Base-by-base conservation (phyloP, 2,888 invertebrate species). In the Pheosia gnoma region DNA sequence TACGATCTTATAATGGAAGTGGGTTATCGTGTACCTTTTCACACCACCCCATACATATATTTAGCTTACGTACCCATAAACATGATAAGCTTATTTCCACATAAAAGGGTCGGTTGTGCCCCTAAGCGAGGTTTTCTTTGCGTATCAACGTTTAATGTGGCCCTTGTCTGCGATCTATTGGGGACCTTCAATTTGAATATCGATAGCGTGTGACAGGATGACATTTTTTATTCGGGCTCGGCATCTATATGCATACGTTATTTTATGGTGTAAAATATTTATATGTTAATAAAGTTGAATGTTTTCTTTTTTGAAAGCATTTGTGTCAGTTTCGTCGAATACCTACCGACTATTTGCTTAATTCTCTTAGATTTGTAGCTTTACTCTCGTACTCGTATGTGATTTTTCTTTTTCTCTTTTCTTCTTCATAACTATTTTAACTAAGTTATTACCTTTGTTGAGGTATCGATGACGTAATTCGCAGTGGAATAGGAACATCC, bases 31-130 rank as follows among this genome's bases (percentile, higher is more conserved):
- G 81, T 86, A 75, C 85, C 84, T 84, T 84, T 86, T 87, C 83
- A 82, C 84, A 84, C 83, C 80, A 74, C 74, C 71, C 67, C 79
- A 76, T 78, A 72, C 79, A 82, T 84, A 87, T 82, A 84, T 88
- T 88, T 85, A 88, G 85, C 82, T 74, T 82, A 71, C 86, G 81
- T 82, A 84, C 85, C 84, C 85, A 90, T 89, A 89, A 88, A 90
- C 90, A 89, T 89, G 89, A 91, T 90, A 90, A 90, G 89, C 90
- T 89, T 91, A 90, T 91, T 90, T 86, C 79, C 87, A 86, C 89
- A 91, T 90, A 90, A 90, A 91, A 91, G 90, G 91, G 90, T 90
- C 88, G 86, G 68, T 74, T 75, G 80, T 80, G 87, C 80, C 83
- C 85, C 82, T 89, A 89, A 91, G 90, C 88, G 89, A 87, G 85